Evolutionary conservation across 2,888 invertebrate genomes (phyloP).

Genomic region (Cordilura impudica): DNA sequence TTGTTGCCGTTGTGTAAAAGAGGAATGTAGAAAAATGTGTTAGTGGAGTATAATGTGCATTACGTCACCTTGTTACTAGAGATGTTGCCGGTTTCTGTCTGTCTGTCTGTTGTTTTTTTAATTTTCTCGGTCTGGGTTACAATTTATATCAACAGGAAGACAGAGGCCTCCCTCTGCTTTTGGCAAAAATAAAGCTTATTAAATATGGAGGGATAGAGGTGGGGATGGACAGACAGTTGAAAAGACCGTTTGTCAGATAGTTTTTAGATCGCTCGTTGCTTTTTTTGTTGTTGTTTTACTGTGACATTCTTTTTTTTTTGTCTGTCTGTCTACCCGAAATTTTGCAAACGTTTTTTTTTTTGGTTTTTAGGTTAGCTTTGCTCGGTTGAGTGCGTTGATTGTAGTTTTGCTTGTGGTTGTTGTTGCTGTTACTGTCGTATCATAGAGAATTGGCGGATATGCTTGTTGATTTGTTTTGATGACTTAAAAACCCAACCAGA

Average conservation of each 20-base stretch:
- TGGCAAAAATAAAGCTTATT: constrained; percentile 20
- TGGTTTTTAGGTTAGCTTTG: constrained; percentile 1
- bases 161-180: constrained; percentile 44
- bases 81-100: constrained; percentile 55
- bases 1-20: constrained; percentile 63
- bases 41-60: constrained; percentile 78
- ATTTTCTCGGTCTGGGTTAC: constrained; percentile 68
- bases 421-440: constrained; percentile 25
- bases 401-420: not conserved
- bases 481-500: constrained; percentile 26
- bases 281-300: not conserved
- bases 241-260: not conserved
- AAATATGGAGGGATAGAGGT: not conserved
- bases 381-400: constrained; percentile 16
- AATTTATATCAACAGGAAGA: constrained; percentile 54
- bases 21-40: constrained; percentile 78
- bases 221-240: not conserved
- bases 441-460: constrained; percentile 58
- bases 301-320: not conserved
- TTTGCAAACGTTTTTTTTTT: not conserved
- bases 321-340: not conserved
- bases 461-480: constrained; percentile 54
- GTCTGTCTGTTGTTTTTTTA: constrained; percentile 32
- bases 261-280: not conserved
- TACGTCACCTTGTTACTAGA: constrained; percentile 74